Evolutionary conservation across 2,888 invertebrate genomes (phyloP), one percentile per base, ranked within the genome.

Genomic region (Phymatocera aterrima): DNA sequence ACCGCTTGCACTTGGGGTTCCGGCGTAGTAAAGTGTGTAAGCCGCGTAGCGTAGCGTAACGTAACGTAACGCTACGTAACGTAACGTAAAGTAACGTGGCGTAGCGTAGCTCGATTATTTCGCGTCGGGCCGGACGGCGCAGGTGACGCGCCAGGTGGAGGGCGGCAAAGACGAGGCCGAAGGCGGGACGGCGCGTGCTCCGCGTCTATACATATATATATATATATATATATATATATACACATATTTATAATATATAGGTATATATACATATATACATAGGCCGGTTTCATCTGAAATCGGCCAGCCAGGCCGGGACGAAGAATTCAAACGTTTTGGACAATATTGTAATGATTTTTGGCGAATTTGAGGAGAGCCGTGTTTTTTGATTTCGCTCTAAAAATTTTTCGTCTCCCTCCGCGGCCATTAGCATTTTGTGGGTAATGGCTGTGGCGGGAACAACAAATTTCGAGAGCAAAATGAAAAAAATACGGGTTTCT

Each of bases 101-200:
- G 75, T 40, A 65, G 37, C 75, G 57, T 75, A 21, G 57, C 75
- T 75, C 75, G 75, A 75, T 57, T 75, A 75, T 75, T 75, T 75
- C 75, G 75, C 75, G 75, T 75, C 57, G 37, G 40, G 43, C 57
- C 75, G 54, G 81, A 80, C 54, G 78, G 79, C 78, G 60, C 68
- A 79, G 81, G 79, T 79, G 80, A 80, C 79, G 74, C 72, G 79
- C 77, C 75, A 80, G 80, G 77, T 78, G 75, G 72, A 77, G 78
- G 77, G 57, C 68, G 79, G 80, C 46, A 64, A 75, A 78, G 78
- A 54, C 37, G 77, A 64, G 61, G 72, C 60, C 64, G 75, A 78
- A 70, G 78, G 74, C 74, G 68, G 77, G 37, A 61, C 64, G 83
- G 84, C 86, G 85, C 86, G 86, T 87, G 87, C 87, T 87, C 85